Base-by-base conservation (phyloP, 2,888 invertebrate species). In the Acronicta leporina region DNA sequence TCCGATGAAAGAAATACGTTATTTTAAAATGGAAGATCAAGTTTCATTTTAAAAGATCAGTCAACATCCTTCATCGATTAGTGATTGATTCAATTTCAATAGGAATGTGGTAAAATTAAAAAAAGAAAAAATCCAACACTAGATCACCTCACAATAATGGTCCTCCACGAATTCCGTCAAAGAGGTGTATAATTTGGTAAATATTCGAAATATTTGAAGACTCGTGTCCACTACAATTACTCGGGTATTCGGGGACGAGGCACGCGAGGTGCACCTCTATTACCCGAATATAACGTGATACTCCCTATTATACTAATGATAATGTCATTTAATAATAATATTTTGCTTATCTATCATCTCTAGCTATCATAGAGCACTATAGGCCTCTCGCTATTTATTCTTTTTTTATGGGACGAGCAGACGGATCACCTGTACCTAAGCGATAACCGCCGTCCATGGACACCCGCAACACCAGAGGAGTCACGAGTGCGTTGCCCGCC, bases 131-230 rank as follows among this genome's bases (percentile, higher is more conserved):
- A 40, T 35, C 25, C 42, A 42, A 62, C 73, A 56, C 62, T 71
- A 68, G 55, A 73, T 56, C 55, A 49, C 49, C 42, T 61, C 46
- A 33, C 20, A 60, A 48, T 62, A 80, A 82, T 76, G 72, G 75
- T 72, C 73, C 57, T 73, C 73, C 50, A 79, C 77, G 77, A 77
- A 74, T 78, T 75, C 74, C 75, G 48, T 60, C 51, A 57, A 73
- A 77, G 71, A 69, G 68, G 70, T 72, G 67, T 83, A 79, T 85
- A 87, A 87, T 87, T 87, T 87, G 40, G 63, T 73, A 86, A 84
- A 80, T 69, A 87, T 87, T 76, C 73, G 66, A 81, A 80, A 73
- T 78, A 87, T 87, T 83, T 77, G 66, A 76, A 27, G 33, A 62
- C 69, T 68, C 76, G 77, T 71, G 77, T 79, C 68, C 62, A 70